Evolutionary conservation across 1,140 invertebrate genomes (phyloP).

Genomic region (Spodoptera litura): DNA sequence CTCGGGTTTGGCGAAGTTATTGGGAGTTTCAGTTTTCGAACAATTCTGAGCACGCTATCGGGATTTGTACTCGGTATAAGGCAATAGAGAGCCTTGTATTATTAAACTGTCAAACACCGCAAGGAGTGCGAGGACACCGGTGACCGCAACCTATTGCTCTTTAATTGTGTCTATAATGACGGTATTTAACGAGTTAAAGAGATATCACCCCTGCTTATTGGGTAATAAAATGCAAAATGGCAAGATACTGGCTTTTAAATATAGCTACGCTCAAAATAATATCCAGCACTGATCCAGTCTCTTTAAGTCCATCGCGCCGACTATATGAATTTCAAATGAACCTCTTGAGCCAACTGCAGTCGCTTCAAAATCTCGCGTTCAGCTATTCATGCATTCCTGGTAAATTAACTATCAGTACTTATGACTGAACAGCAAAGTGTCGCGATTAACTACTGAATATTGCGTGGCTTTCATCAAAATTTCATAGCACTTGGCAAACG

Average conservation of each 20-base stretch:
- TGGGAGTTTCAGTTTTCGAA: no score
- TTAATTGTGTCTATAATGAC: no score
- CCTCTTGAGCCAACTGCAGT: slow-evolving; percentile 59
- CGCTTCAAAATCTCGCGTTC: slow-evolving; percentile 53
- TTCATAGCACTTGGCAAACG: slow-evolving; percentile 28
- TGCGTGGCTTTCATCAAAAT: slow-evolving; percentile 32
- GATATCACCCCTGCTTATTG: no score
- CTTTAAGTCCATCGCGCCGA: slow-evolving; percentile 13
- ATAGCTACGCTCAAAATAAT: neutral
- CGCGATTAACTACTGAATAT: slow-evolving; percentile 40
- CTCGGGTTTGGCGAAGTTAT: no score
- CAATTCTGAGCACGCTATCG: no score
- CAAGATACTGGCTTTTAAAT: neutral
- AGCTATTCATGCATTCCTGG: slow-evolving; percentile 63
- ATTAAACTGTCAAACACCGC: no score
- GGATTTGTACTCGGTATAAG: no score
- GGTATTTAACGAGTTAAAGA: no score
- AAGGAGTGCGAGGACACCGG: no score
- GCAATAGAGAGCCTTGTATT: no score
- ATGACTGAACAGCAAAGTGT: slow-evolving; percentile 35
- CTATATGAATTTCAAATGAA: slow-evolving; percentile 64
- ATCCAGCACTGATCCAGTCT: neutral
- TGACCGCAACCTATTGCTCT: no score
- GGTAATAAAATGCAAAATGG: no score
- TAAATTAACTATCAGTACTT: slow-evolving; percentile 57